Base-by-base conservation (phyloP, 2,797 vertebrate genomes). In the Macropus fuliginosus region DNA sequence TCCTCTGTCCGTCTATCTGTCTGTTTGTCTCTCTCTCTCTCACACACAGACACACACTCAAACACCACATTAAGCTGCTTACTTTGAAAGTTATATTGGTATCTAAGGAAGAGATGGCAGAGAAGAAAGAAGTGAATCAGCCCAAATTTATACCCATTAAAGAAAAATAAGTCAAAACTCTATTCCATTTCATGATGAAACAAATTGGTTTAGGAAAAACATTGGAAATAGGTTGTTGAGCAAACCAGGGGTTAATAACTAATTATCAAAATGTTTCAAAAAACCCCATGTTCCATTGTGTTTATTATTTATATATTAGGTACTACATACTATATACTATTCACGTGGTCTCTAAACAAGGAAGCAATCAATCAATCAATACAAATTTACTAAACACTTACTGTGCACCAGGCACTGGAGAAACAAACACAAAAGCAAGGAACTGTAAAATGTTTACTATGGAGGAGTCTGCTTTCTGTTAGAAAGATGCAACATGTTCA, bases 341-440 rank as follows among this genome's bases (percentile, higher is more conserved):
- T 12, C 0, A 10, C 8, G 1, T 0, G 9, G 4, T 46, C 40
- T 28, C 21, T 81, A 46, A 81, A 40, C 21, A 46, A 46, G 74
- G n/a, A 74, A 74, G 34, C n/a, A 74, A 40, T 74, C 74, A 46
- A 74, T 21, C n/a, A 74, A 81, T 46, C 18, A 74, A 74, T 74
- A 24, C 18, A 81, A 81, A 81, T 27, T 81, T 27, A 46, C 40
- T 46, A 27, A 81, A 31, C 40, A 40, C 21, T 46, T 81, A 21
- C 66, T 81, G 24, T 46, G 8, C 40, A 5, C 18, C 12, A 81
- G 40, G 18, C 16, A 11, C 21, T 87, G 21, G 16, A 87, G 40
- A 87, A 87, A 50, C 40, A 87, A 46, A 87, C 3, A 50, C 21
- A 50, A 87, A 87, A 46, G 10, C 1, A 87, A 40, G n/a, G 24